Conservation (phyloP, 2,888 invertebrate genomes). For the Neelides folsomi region DNA sequence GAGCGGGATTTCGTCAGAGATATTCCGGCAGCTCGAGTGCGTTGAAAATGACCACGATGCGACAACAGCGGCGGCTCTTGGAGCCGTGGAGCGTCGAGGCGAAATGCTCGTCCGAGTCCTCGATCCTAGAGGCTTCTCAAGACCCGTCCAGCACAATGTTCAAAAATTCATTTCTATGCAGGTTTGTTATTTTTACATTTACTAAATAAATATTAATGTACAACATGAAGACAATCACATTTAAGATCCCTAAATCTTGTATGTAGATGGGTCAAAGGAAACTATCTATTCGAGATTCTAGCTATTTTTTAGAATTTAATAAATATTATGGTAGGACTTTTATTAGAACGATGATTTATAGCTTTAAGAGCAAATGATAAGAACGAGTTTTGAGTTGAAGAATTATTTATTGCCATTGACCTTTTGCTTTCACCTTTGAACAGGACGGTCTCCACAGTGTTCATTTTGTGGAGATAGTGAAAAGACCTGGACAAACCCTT, state of each 20-base stretch:
- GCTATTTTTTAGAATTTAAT: no score
- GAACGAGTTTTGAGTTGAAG: neutral
- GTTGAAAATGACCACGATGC: slow-evolving; percentile 91
- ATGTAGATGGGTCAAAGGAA: no score
- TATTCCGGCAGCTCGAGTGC: slow-evolving; percentile 92
- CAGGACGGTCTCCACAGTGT: slow-evolving; percentile 65
- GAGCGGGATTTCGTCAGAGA: slow-evolving; percentile 89
- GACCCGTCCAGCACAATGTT: slow-evolving; percentile 72
- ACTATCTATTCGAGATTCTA: no score
- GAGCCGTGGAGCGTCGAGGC: slow-evolving; percentile 74
- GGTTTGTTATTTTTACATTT: slow-evolving; percentile 40
- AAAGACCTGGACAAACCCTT: slow-evolving; percentile 93
- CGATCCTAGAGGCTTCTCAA: slow-evolving; percentile 73
- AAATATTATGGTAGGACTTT: no score
- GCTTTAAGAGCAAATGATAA: neutral
- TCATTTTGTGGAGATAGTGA: slow-evolving; percentile 93
- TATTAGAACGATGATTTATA: neutral
- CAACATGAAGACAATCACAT: no score
- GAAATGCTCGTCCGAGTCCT: slow-evolving; percentile 90
- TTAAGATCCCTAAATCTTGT: no score
- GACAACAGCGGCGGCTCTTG: slow-evolving; percentile 71
- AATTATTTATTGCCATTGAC: slow-evolving; percentile 4
- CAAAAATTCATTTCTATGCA: slow-evolving; percentile 70
- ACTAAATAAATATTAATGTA: no score
- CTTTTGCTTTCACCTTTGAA: slow-evolving; percentile 22